Percentiles rank a stretch among this genome's conserved stretches.
Conservation (phyloP, 2,888 invertebrate species). For the Orchesellides sinensis region DNA sequence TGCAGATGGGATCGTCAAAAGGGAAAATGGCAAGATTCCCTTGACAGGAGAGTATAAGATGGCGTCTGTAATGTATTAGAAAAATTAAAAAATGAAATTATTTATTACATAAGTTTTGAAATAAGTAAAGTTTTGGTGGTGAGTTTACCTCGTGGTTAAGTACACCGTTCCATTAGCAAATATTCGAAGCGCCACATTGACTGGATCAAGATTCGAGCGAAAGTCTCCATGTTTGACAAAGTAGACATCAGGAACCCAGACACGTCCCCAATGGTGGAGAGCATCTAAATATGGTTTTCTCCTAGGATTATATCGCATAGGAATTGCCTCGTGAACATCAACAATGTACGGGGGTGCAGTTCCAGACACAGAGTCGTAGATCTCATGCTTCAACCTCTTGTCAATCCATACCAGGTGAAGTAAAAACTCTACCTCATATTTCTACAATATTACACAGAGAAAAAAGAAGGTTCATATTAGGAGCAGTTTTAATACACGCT, state of each 20-base stretch:
- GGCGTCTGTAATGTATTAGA: slow-evolving; percentile 82
- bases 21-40: slow-evolving; percentile 96
- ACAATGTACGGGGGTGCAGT: slow-evolving; percentile 67
- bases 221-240: slow-evolving; percentile 98
- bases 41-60: slow-evolving; percentile 91
- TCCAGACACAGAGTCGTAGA: slow-evolving; percentile 83
- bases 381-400: slow-evolving; percentile 91
- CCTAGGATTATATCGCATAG: slow-evolving; percentile 72
- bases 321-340: slow-evolving; percentile 73
- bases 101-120: not conserved
- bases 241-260: slow-evolving; percentile 89
- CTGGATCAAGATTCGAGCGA: slow-evolving; percentile 94
- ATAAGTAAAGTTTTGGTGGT: slow-evolving; percentile 66
- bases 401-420: slow-evolving; percentile 96
- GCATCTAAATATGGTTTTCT: slow-evolving; percentile 85
- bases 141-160: slow-evolving; percentile 89
- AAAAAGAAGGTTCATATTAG: slow-evolving; percentile 10
- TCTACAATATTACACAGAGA: slow-evolving; percentile 79
- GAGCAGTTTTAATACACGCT: slow-evolving; percentile 50
- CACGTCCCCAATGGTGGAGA: slow-evolving; percentile 89
- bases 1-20: slow-evolving; percentile 96
- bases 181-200: slow-evolving; percentile 94
- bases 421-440: slow-evolving; percentile 97
- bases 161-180: slow-evolving; percentile 95
- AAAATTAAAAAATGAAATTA: too few relatives aligned